Conservation (phyloP, 2,797 vertebrate species). For the Trematomus bernacchii region DNA sequence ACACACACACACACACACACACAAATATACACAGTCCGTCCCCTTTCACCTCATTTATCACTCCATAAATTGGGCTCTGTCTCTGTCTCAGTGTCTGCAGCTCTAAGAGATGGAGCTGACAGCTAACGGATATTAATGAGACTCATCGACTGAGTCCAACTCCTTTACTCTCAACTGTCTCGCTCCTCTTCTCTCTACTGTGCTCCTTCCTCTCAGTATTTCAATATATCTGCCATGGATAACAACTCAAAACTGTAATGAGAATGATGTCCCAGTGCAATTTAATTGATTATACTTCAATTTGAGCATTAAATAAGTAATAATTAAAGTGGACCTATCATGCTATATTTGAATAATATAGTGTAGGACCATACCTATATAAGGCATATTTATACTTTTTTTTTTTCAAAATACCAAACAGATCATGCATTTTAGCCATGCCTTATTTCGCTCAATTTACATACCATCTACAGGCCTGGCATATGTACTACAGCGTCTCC, state of each 20-base stretch:
- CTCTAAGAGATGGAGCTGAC: slow-evolving; percentile 42
- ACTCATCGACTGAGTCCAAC: slow-evolving; percentile 18
- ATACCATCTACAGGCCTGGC: too few relatives aligned
- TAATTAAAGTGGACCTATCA: too few relatives aligned
- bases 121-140: slow-evolving; percentile 48
- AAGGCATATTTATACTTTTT: too few relatives aligned
- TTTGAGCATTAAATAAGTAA: too few relatives aligned
- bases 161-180: neutral
- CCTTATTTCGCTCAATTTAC: too few relatives aligned
- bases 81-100: slow-evolving; percentile 9
- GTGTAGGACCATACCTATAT: too few relatives aligned
- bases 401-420: too few relatives aligned
- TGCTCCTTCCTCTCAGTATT: slow-evolving; percentile 3
- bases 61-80: slow-evolving; percentile 44
- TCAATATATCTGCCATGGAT: slow-evolving; percentile 15
- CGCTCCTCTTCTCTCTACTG: neutral
- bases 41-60: slow-evolving; percentile 56
- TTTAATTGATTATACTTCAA: too few relatives aligned
- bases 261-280: neutral
- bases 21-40: slow-evolving; percentile 28
- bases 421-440: too few relatives aligned
- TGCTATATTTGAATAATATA: too few relatives aligned
- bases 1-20: neutral
- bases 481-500: too few relatives aligned
- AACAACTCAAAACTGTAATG: slow-evolving; percentile 18